phyloP scores from a whole-genome alignment of 2,888 invertebrate genomes.

The Pristionchus arcanus region DNA sequence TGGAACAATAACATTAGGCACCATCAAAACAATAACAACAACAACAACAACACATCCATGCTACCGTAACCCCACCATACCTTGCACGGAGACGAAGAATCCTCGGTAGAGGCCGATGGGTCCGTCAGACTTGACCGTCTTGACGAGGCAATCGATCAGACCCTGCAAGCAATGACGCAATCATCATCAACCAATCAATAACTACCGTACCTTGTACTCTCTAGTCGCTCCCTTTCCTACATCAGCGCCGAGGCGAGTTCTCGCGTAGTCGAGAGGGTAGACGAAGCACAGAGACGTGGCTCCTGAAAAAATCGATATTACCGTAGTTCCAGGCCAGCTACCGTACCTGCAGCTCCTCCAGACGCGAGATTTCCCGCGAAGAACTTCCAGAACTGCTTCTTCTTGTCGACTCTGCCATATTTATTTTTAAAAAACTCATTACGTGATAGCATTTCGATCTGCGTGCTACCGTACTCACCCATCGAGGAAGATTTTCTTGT shows the following conservation, averaged over 20 bases:
- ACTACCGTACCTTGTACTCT: slow-evolving; percentile 85
- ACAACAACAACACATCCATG: neutral
- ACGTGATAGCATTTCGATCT: too few relatives aligned
- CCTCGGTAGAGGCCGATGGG: slow-evolving; percentile 90
- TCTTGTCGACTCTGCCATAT: slow-evolving; percentile 84
- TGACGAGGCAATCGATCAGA: slow-evolving; percentile 89
- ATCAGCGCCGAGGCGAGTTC: slow-evolving; percentile 91
- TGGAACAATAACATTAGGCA: slow-evolving; percentile 63
- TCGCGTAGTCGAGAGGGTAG: slow-evolving; percentile 95
- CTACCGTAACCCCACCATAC: slow-evolving; percentile 79
- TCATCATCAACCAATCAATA: too few relatives aligned
- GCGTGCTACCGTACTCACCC: slow-evolving; percentile 10
- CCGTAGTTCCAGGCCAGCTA: neutral
- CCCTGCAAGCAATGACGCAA: slow-evolving; percentile 81
- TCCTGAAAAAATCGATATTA: slow-evolving; percentile 88
- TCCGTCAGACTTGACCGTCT: slow-evolving; percentile 89
- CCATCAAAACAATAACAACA: too few relatives aligned
- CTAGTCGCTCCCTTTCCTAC: slow-evolving; percentile 89
- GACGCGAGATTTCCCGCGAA: slow-evolving; percentile 87
- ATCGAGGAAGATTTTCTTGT: slow-evolving; percentile 65
- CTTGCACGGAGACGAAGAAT: slow-evolving; percentile 94
- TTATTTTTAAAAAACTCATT: too few relatives aligned
- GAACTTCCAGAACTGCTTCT: slow-evolving; percentile 89
- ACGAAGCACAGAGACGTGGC: slow-evolving; percentile 94
- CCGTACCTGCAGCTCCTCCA: slow-evolving; percentile 88